These are phyloP conservation scores for Grantiella picta DNA, from an alignment of 2,113 vertebrate species.

Conservation along the genomic window DNA sequence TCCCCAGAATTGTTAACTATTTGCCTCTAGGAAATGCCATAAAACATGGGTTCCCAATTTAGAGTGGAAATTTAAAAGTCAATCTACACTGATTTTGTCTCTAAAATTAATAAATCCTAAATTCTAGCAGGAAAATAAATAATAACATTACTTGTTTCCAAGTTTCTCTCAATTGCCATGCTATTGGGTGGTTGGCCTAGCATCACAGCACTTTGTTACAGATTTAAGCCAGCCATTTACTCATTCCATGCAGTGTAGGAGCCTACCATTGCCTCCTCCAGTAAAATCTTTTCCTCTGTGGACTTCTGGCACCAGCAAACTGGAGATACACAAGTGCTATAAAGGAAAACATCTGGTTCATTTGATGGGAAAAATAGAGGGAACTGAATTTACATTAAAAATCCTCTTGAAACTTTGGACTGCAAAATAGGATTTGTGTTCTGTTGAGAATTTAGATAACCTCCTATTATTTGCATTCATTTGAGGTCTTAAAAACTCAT, in stretches of 20 bases:
- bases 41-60: neutral
- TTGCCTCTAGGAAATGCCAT: neutral
- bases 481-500: neutral
- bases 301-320: neutral
- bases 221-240: neutral
- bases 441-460: neutral
- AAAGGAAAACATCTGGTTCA: neutral
- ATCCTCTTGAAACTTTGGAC: neutral
- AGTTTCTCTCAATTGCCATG: neutral
- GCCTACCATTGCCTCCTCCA: neutral
- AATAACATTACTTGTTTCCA: neutral
- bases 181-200: neutral
- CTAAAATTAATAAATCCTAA: neutral
- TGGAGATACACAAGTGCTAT: neutral
- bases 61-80: neutral
- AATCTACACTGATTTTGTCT: neutral
- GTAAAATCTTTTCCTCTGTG: neutral
- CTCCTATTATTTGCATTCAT: neutral
- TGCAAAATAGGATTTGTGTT: neutral
- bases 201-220: neutral
- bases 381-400: neutral
- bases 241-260: neutral
- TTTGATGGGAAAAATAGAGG: neutral
- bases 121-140: neutral
- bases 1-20: neutral